Conservation (phyloP, 2,113 vertebrate species). For the Balaenoptera acutorostrata region DNA sequence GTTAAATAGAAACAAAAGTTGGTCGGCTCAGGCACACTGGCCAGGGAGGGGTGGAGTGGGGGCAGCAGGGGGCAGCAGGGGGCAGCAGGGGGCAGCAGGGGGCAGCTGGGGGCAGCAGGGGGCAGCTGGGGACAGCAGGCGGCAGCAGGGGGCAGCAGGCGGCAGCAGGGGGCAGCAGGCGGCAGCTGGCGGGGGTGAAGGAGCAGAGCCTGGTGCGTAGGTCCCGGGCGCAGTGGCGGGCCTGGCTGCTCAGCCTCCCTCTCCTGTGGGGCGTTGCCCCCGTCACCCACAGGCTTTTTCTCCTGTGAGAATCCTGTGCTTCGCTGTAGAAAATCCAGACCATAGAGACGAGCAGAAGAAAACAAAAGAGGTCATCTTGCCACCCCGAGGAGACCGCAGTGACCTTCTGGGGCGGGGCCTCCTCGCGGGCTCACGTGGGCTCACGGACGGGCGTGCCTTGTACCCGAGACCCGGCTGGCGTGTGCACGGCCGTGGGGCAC, state of each 20-base stretch:
- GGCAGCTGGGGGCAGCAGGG: too few species aligned
- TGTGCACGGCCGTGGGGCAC: not conserved
- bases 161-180: not conserved
- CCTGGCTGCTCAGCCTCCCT: not conserved
- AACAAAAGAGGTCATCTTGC: not conserved
- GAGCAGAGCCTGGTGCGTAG: fast-evolving
- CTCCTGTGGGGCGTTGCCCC: not conserved
- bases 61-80: not conserved
- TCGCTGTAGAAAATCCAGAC: not conserved
- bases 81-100: not conserved
- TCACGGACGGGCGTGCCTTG: not conserved
- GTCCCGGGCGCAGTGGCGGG: not conserved
- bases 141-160: not conserved
- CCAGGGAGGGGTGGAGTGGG: fast-evolving
- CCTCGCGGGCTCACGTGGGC: not conserved
- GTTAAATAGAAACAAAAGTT: not conserved
- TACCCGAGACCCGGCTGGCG: not conserved
- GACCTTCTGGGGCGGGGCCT: fast-evolving
- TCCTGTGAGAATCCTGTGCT: not conserved
- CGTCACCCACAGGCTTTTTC: too few species aligned
- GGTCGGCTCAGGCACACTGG: not conserved
- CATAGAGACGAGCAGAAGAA: not conserved
- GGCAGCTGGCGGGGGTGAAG: not conserved
- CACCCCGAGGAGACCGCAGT: too few species aligned
- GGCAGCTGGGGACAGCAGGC: too few species aligned